phyloP scores from a whole-genome alignment of 2,113 vertebrate species.

The Daboia siamensis region DNA sequence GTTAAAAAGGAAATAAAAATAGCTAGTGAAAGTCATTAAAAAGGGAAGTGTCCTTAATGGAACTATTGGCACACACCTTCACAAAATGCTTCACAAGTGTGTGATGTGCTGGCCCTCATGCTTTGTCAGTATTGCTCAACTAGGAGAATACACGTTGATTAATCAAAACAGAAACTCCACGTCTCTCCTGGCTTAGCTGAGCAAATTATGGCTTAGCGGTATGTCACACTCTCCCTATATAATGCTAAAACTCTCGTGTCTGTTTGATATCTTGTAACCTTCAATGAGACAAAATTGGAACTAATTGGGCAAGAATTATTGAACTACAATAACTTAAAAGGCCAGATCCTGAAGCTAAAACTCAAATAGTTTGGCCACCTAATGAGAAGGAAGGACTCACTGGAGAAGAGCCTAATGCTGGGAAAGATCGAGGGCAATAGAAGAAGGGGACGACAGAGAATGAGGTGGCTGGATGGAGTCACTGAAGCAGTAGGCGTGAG shows the following conservation, averaged over 20 bases:
- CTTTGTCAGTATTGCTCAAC: background rate
- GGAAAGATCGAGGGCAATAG: too few species aligned
- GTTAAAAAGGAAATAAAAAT: background rate
- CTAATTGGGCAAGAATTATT: background rate
- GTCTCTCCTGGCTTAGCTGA: background rate
- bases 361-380: too few species aligned
- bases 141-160: background rate
- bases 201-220: background rate
- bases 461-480: too few species aligned
- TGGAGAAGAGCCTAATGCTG: too few species aligned
- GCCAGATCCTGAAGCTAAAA: too few species aligned
- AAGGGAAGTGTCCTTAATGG: background rate
- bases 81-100: background rate
- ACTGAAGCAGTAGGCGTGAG: too few species aligned
- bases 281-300: background rate
- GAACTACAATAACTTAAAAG: background rate
- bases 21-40: background rate
- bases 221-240: background rate
- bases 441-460: too few species aligned
- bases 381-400: too few species aligned
- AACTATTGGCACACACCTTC: background rate
- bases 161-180: background rate
- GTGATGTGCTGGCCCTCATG: background rate
- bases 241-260: background rate
- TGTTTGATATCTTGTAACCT: background rate